Base-by-base conservation (phyloP, 2,888 invertebrate genomes). In the Pollenia angustigena region DNA sequence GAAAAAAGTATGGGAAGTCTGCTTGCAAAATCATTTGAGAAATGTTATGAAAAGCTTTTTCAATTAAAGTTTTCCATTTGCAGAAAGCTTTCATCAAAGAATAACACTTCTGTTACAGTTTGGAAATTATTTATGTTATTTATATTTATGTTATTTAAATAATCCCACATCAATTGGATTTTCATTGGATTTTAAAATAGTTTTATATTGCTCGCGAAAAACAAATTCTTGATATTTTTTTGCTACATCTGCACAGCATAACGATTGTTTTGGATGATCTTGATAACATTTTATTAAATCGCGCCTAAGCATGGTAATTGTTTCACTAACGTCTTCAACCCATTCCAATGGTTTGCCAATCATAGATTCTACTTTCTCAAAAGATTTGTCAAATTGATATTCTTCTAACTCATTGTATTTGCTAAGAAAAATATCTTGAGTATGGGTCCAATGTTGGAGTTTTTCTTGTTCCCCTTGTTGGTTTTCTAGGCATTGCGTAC, bases 141-240 rank as follows among this genome's bases (percentile, higher is more conserved):
- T 6, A 32, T 32, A 32, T 6, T 32, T 32, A 32, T 32, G 32
- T 32, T 32, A 32, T 32, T 32, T 32, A 0, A 32, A 6, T 32
- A 32, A 32, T 32, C 32, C 32, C 0, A 3, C 32, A 32, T 4
- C 32, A 32, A 32, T 32, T 6, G 4, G 32, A 2, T 32, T 1
- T 60, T 42, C 54, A 54, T 76, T 85, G 2, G 52, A 64, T 40
- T 48, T 85, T 14, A 85, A 14, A 52, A 88, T 82, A 0, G 79
- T 32, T 56, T 85, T 78, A 32, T 72, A 81, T 81, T 88, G 88
- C 46, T 88, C 83, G 40, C 48, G 50, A 16, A 85, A 88, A 23
- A 88, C 68, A 50, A 86, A 85, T 11, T 88, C 54, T 40, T 88
- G 85, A 81, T 81, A 88, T 32, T 86, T 76, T 50, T 87, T 87